Evolutionary conservation across 2,113 vertebrate genomes (phyloP).

Genomic region (Hemibagrus wyckioides): DNA sequence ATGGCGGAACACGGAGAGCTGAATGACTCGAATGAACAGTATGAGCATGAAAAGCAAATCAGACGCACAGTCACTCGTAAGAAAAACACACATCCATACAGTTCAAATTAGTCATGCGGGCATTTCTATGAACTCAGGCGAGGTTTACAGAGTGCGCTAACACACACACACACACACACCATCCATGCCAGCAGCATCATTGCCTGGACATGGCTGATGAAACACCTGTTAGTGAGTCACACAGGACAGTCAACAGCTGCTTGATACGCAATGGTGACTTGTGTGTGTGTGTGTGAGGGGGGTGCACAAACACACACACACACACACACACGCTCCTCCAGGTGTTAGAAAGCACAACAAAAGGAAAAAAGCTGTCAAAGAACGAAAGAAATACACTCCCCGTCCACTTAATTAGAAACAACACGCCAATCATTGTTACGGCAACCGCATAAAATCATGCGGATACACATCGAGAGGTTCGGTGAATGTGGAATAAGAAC

Average conservation of each 20-base stretch:
- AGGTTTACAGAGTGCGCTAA: constrained; percentile 40
- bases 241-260: constrained; percentile 48
- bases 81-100: neutral
- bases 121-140: constrained; percentile 9
- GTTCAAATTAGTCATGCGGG: constrained; percentile 22
- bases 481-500: neutral
- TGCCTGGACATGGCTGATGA: constrained; percentile 56
- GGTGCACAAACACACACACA: neutral
- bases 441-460: neutral
- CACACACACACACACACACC: constrained; percentile 43
- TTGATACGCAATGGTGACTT: constrained; percentile 35
- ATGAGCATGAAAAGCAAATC: constrained; percentile 5
- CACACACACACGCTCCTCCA: neutral
- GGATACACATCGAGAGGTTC: neutral
- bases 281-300: too few species aligned
- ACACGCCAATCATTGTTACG: neutral
- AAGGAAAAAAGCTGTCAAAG: neutral
- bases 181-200: constrained; percentile 2
- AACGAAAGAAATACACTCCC: neutral
- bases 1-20: neutral
- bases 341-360: neutral
- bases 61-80: constrained; percentile 1
- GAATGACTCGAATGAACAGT: constrained; percentile 9
- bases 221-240: constrained; percentile 55
- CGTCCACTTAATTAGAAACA: neutral